Percentiles rank a stretch among this genome's conserved stretches.
Conservation (phyloP, 2,113 vertebrate species). For the Ameiurus melas region DNA sequence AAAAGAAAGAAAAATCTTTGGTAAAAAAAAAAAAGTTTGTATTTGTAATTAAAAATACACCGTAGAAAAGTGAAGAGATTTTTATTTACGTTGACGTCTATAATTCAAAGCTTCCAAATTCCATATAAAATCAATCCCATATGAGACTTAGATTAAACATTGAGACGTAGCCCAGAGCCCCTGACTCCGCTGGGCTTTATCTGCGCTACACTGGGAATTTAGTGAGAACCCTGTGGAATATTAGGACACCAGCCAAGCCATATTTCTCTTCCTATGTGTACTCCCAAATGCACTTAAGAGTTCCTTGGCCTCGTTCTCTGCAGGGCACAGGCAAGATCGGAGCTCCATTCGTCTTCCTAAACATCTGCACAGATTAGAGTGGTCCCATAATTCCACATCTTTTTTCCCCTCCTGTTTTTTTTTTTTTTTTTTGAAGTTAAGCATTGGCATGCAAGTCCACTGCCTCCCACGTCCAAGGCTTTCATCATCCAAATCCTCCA, state of each 20-base stretch:
- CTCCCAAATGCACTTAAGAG: slow-evolving; percentile 63
- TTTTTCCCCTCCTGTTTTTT: background rate
- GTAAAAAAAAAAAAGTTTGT: background rate
- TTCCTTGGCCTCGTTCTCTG: slow-evolving; percentile 52
- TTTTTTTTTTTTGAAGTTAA: background rate
- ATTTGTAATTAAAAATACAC: background rate
- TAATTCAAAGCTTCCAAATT: background rate
- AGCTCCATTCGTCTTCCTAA: slow-evolving; percentile 49
- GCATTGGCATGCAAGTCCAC: background rate
- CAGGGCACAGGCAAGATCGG: slow-evolving; percentile 33
- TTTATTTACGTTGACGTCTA: background rate
- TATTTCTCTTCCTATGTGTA: slow-evolving; percentile 10
- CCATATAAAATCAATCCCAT: background rate
- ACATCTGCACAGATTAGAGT: slow-evolving; percentile 49
- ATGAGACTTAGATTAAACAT: background rate
- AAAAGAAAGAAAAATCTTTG: background rate
- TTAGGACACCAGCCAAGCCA: slow-evolving; percentile 2
- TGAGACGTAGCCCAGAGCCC: background rate
- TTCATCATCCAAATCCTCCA: slow-evolving; percentile 65
- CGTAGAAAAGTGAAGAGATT: background rate
- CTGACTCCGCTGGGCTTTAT: background rate
- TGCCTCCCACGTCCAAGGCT: background rate
- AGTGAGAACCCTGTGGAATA: background rate
- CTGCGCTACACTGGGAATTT: background rate
- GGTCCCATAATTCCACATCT: slow-evolving; percentile 31